Evolutionary conservation across 1,140 invertebrate genomes (phyloP).

Genomic region (Macrocentrus cingulum): DNA sequence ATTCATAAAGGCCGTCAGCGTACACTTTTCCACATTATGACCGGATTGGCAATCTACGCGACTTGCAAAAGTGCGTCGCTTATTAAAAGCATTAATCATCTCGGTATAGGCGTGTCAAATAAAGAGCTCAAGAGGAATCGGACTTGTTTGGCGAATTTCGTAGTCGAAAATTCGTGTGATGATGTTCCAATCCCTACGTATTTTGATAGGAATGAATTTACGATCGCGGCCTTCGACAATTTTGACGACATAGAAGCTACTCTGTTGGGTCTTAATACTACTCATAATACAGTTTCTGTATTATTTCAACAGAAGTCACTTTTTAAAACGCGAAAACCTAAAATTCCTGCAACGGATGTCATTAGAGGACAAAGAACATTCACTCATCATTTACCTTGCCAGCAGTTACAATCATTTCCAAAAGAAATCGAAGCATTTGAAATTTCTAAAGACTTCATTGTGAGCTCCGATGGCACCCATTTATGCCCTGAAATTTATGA

Average conservation of each 20-base stretch:
- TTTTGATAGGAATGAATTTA: constrained; percentile 12
- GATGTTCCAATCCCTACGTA: constrained; percentile 18
- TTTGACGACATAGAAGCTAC: constrained; percentile 3
- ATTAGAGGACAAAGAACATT: background rate
- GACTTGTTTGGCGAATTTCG: constrained; percentile 16
- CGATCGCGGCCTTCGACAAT: constrained; percentile 16
- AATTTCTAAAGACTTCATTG: background rate
- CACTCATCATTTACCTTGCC: constrained; percentile 1
- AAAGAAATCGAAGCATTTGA: constrained; percentile 3
- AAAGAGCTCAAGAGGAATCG: background rate
- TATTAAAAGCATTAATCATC: constrained; percentile 6
- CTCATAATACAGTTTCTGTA: background rate
- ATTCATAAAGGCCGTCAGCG: background rate
- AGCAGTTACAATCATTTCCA: too few relatives aligned
- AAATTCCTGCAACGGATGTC: constrained; percentile 12
- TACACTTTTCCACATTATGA: constrained; percentile 12
- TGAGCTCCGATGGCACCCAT: too few relatives aligned
- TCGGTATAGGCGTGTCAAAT: background rate
- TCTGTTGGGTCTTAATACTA: constrained; percentile 3
- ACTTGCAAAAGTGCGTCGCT: constrained; percentile 10
- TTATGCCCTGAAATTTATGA: too few relatives aligned
- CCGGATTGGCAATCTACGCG: background rate
- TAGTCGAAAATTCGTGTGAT: constrained; percentile 1
- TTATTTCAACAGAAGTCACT: constrained; percentile 7
- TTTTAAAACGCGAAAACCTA: background rate